Evolutionary conservation across 1,140 invertebrate genomes (phyloP).

Genomic region (Caenorhabditis inopinata): DNA sequence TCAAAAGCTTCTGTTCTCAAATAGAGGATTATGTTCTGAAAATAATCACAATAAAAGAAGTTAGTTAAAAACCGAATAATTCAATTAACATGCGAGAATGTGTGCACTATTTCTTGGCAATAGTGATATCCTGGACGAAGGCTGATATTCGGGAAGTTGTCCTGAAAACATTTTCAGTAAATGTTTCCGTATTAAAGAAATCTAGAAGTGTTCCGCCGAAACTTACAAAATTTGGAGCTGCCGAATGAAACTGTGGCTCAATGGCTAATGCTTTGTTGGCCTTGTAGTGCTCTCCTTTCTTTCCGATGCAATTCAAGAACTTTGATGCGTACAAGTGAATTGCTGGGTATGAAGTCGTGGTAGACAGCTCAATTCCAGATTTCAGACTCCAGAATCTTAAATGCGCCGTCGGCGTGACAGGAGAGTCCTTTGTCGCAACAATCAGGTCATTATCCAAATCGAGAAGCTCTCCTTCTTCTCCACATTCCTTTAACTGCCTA

Average conservation of each 20-base stretch:
- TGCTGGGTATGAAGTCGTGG: conserved; percentile 28
- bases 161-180: background rate
- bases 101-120: background rate
- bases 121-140: background rate
- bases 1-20: too few relatives aligned
- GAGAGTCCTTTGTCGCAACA: background rate
- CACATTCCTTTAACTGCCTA: background rate
- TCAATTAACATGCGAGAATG: conserved; percentile 4
- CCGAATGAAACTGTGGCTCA: conserved; percentile 34
- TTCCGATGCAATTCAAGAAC: background rate
- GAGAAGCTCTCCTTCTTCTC: background rate
- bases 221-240: conserved; percentile 34
- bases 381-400: conserved; percentile 23
- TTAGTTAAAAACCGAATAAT: background rate
- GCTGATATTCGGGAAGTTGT: background rate
- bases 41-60: too few relatives aligned
- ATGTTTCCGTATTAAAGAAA: background rate
- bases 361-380: conserved; percentile 19
- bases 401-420: background rate
- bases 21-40: too few relatives aligned
- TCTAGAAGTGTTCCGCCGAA: background rate
- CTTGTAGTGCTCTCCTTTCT: conserved; percentile 22
- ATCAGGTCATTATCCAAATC: conserved; percentile 34
- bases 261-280: conserved; percentile 27
- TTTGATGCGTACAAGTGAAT: conserved; percentile 30